phyloP scores from a whole-genome alignment of 2,113 vertebrate species.

The Nycticorax nycticorax region DNA sequence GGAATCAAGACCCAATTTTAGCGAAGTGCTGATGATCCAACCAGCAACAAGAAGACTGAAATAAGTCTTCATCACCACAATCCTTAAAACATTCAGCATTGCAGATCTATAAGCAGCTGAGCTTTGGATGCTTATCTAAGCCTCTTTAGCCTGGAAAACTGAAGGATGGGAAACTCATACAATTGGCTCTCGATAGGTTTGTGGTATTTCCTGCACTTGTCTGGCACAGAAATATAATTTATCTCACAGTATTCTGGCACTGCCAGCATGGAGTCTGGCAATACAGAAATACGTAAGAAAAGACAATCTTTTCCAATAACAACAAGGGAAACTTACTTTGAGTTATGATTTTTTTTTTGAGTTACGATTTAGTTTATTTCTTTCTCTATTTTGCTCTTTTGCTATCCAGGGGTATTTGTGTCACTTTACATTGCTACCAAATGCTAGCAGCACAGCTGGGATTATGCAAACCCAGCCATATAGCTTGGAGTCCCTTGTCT shows the following conservation, averaged over 20 bases:
- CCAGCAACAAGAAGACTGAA: neutral
- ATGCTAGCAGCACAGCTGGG: neutral
- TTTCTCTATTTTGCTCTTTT: neutral
- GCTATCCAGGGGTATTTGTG: neutral
- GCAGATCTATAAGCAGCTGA: neutral
- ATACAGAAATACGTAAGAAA: neutral
- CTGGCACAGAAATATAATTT: neutral
- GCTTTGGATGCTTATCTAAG: neutral
- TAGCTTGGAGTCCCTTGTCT: neutral
- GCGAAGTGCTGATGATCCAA: slow-evolving; percentile 15
- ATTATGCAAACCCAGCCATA: neutral
- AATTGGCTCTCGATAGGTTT: slow-evolving; percentile 3
- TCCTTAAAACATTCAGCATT: neutral
- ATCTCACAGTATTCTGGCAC: neutral
- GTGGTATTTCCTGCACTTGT: slow-evolving; percentile 50
- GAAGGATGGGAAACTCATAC: neutral
- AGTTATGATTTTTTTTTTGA: neutral
- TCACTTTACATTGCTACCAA: neutral
- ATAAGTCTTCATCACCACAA: neutral
- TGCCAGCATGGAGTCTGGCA: neutral
- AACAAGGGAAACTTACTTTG: neutral
- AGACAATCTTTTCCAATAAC: neutral
- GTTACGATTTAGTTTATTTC: neutral
- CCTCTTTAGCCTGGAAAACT: neutral
- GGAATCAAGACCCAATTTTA: slow-evolving; percentile 59